Evolutionary conservation across 2,888 invertebrate species (phyloP).

Genomic region (Anthophora plumipes): DNA sequence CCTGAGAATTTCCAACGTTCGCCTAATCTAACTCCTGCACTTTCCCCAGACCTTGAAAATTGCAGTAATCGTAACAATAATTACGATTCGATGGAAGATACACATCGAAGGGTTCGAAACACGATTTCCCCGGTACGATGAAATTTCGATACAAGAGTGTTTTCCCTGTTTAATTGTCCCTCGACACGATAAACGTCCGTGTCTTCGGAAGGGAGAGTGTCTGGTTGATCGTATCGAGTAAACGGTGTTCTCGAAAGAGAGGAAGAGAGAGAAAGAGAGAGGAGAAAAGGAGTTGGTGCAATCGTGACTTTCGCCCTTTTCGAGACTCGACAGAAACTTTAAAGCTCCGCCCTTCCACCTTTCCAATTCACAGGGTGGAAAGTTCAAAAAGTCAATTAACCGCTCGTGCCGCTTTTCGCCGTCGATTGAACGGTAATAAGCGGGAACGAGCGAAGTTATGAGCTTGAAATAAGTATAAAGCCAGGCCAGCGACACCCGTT

Average conservation of each 20-base stretch:
- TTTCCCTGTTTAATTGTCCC: slow-evolving; percentile 60
- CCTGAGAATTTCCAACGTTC: too few species aligned
- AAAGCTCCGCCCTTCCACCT: slow-evolving; percentile 1
- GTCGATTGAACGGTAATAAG: slow-evolving; percentile 69
- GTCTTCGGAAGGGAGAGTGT: slow-evolving; percentile 45
- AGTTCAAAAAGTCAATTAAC: slow-evolving; percentile 72
- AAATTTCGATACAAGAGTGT: slow-evolving; percentile 42
- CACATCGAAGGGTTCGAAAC: neutral
- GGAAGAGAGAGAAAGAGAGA: neutral
- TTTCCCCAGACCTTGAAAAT: too few species aligned
- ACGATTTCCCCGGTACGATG: slow-evolving; percentile 4
- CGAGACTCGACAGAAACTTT: slow-evolving; percentile 47
- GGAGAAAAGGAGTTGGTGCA: slow-evolving; percentile 51
- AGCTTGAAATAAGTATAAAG: slow-evolving; percentile 60
- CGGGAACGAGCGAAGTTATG: slow-evolving; percentile 64
- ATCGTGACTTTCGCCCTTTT: slow-evolving; percentile 52
- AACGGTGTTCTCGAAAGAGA: slow-evolving; percentile 8
- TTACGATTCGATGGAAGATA: neutral
- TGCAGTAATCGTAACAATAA: too few species aligned
- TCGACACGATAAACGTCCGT: slow-evolving; percentile 41
- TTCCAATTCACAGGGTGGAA: neutral
- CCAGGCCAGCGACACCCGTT: slow-evolving; percentile 51
- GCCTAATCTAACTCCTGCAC: too few species aligned
- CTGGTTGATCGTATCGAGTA: slow-evolving; percentile 22
- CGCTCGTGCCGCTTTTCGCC: slow-evolving; percentile 56